phyloP scores from a whole-genome alignment of 2,888 invertebrate genomes.

The Cheilosia soror region DNA sequence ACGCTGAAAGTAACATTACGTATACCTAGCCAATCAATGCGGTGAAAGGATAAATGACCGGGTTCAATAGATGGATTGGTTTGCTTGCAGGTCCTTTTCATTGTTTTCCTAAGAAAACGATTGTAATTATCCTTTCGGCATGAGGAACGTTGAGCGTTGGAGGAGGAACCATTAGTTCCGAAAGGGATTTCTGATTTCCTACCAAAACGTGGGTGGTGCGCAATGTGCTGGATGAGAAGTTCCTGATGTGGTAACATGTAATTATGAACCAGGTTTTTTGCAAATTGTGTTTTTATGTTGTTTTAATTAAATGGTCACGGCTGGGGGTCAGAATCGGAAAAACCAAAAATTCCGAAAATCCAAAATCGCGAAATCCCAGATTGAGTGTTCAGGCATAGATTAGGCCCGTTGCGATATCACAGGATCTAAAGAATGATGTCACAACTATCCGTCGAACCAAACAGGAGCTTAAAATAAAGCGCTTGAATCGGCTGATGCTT shows the following conservation, averaged over 20 bases:
- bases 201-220: conserved; percentile 53
- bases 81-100: conserved; percentile 47
- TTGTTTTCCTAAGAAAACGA: conserved; percentile 60
- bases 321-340: no score
- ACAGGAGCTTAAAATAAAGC: no score
- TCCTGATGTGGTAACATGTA: neutral
- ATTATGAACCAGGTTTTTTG: neutral
- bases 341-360: no score
- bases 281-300: neutral
- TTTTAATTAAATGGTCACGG: no score
- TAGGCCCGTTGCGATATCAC: no score
- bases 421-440: no score
- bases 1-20: conserved; percentile 38
- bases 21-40: neutral
- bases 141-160: conserved; percentile 37
- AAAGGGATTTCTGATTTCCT: conserved; percentile 10
- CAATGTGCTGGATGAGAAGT: conserved; percentile 37
- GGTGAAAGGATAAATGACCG: conserved; percentile 53
- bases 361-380: no score
- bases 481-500: no score
- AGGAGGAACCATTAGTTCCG: conserved; percentile 63
- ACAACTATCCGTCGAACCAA: no score
- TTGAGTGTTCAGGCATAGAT: no score
- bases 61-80: conserved; percentile 32
- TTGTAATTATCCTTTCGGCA: conserved; percentile 70